Evolutionary conservation across 2,113 vertebrate species (phyloP), one percentile per base, ranked within the genome.

Genomic region (Hypocryptadius cinnamomeus): DNA sequence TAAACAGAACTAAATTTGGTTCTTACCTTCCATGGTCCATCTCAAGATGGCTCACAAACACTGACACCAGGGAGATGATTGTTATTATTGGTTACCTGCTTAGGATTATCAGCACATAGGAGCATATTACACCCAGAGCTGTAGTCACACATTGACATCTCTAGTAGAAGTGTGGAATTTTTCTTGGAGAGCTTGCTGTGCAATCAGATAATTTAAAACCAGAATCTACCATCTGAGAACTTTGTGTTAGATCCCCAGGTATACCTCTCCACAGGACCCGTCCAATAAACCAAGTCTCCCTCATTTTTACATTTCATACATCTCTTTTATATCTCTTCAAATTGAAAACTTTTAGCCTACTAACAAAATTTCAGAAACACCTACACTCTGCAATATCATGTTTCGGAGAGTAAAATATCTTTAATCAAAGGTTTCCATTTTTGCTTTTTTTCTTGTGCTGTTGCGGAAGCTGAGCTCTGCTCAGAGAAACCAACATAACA

Each of bases 371-470:
- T 85, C 59, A 91, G 50, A 65, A 86, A 76, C 78, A 85, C 33
- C 33, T 66, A 91, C 15, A 0, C 16, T 65, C 57, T 53, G 19
- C 37, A 73, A 42, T 79, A 59, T 59, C 22, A 79, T 7, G 8
- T 50, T 89, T 81, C 57, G 72, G 73, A 79, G 31, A 87, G 48
- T 72, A 72, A 91, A 85, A 69, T 50, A 61, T 59, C 45, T 76
- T 39, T 85, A 89, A 87, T 89, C 44, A 85, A 54, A 74, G 3
- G 11, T 54, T 90, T 50, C 11, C 4, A 2, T 54, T 59, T 21
- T 87, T 90, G 48, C 15, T 92, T 31, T 31, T 92, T 85, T 87
- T 82, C 59, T 82, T 63, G 18, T 48, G 15, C 65, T 94, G 37
- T 15, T 89, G 51, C 89, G 33, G 51, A 86, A 90, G 23, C 9